Conservation (phyloP, 2,797 vertebrate species). For the Margarornis squamiger region DNA sequence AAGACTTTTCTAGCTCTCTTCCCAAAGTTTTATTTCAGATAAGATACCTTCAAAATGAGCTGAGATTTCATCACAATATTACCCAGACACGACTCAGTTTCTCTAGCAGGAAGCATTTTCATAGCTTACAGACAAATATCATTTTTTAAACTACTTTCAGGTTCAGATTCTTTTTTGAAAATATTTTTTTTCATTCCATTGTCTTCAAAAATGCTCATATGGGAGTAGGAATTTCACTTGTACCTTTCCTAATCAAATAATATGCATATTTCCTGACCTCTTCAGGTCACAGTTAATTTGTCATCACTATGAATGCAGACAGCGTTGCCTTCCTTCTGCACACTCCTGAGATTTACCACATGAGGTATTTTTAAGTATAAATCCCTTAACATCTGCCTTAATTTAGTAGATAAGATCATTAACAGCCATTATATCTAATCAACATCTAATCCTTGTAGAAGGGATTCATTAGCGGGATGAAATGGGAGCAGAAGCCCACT, state of each 20-base stretch:
- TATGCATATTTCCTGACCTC: constrained; percentile 40
- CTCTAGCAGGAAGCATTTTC: neutral
- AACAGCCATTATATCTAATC: constrained; percentile 81
- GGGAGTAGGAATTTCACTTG: constrained; percentile 3
- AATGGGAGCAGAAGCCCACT: constrained; percentile 66
- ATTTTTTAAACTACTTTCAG: neutral
- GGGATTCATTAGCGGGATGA: constrained; percentile 73
- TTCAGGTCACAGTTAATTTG: constrained; percentile 73
- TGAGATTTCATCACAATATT: neutral
- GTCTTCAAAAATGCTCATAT: neutral
- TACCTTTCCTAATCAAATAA: constrained; percentile 35
- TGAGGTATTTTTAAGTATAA: constrained; percentile 76
- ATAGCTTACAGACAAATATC: neutral
- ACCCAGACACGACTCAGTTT: neutral
- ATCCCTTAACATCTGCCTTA: constrained; percentile 82
- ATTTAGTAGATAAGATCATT: constrained; percentile 81
- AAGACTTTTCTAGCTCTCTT: neutral
- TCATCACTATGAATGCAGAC: constrained; percentile 68
- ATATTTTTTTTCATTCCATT: neutral
- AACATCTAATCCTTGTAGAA: constrained; percentile 79
- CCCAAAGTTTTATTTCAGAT: neutral
- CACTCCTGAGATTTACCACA: constrained; percentile 76
- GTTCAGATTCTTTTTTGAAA: neutral
- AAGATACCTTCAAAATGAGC: neutral
- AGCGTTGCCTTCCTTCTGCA: constrained; percentile 52